Percentiles rank a stretch among this genome's conserved stretches.
Conservation (phyloP, 2,888 invertebrate species). For the Luperina testacea region DNA sequence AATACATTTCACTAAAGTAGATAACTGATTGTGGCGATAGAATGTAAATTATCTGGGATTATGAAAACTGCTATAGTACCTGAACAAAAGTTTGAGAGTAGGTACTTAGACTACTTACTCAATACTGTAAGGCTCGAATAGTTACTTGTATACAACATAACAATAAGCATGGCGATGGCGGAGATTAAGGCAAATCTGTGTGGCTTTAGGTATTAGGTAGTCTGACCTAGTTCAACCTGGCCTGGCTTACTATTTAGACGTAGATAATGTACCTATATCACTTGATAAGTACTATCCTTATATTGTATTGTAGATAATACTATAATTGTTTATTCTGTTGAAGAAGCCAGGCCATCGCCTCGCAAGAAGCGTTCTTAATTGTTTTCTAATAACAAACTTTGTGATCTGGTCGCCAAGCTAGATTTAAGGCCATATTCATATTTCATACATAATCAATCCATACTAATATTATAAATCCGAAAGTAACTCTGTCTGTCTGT, state of each 20-base stretch:
- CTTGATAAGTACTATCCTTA: not conserved
- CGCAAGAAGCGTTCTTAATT: not conserved
- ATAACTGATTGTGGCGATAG: too few species aligned
- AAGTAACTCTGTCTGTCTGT: not conserved
- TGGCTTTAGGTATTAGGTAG: conserved; percentile 5
- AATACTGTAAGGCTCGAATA: not conserved
- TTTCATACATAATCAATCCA: too few species aligned
- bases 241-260: not conserved
- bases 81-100: not conserved
- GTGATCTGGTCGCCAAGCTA: not conserved
- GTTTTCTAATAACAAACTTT: not conserved
- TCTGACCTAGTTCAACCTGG: conserved; percentile 13
- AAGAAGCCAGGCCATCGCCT: not conserved
- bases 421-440: not conserved
- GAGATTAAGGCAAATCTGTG: conserved; percentile 15
- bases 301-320: not conserved
- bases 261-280: not conserved
- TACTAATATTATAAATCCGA: not conserved
- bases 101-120: not conserved
- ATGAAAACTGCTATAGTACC: not conserved
- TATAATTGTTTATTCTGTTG: not conserved
- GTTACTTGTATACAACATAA: not conserved
- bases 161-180: not conserved
- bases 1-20: too few species aligned
- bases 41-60: too few species aligned